Percentiles rank a stretch among this genome's conserved stretches.
phyloP scores from a whole-genome alignment of 2,113 vertebrate species.

The Notiomystis cincta region DNA sequence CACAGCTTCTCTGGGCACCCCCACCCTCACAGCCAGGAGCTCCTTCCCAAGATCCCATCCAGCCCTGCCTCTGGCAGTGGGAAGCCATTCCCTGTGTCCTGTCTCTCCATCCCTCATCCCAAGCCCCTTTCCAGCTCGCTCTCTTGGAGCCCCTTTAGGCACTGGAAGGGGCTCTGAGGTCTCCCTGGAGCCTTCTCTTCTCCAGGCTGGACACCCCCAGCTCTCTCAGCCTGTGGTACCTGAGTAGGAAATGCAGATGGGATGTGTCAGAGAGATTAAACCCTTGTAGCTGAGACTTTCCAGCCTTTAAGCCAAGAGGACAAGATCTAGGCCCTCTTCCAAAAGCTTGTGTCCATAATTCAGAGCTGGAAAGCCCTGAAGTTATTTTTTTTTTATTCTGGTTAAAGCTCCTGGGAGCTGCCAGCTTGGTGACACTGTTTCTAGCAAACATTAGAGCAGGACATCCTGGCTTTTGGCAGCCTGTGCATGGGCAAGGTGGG shows the following conservation, averaged over 20 bases:
- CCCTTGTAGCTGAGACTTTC: neutral
- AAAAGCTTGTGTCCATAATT: neutral
- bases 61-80: fast-evolving
- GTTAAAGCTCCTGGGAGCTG: neutral
- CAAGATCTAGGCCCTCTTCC: neutral
- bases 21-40: neutral
- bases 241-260: neutral
- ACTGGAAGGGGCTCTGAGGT: neutral
- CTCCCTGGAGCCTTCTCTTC: neutral
- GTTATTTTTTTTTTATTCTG: neutral
- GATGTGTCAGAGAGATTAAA: neutral
- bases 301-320: neutral
- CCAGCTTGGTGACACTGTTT: neutral
- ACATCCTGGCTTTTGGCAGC: neutral
- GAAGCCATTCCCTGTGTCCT: neutral
- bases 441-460: neutral
- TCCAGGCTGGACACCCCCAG: neutral
- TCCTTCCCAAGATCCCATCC: neutral
- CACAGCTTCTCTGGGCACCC: neutral
- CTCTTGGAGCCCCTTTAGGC: neutral
- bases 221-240: neutral
- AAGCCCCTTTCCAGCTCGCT: neutral
- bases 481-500: neutral
- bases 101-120: no score
- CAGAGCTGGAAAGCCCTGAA: neutral